A percentile compares a stretch with the other conserved stretches of the same genome.
Evolutionary conservation across 1,140 invertebrate species (phyloP).

Genomic region (Drosophila gunungcola): DNA sequence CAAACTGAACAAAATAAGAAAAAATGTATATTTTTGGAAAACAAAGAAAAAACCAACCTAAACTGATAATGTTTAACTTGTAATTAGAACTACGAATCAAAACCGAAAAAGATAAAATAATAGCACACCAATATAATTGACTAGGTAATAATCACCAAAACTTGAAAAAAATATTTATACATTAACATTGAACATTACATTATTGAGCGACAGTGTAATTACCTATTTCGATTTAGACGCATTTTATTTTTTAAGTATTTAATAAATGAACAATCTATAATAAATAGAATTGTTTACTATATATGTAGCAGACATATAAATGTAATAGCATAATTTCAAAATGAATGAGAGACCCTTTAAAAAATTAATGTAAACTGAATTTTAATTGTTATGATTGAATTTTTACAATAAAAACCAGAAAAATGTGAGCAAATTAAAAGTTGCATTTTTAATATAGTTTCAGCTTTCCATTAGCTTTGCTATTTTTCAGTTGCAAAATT

Average conservation of each 20-base stretch:
- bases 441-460: background rate
- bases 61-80: slow-evolving; percentile 31
- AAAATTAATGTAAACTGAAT: slow-evolving; percentile 39
- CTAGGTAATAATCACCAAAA: slow-evolving; percentile 56
- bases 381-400: slow-evolving; percentile 76
- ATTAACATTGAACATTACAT: slow-evolving; percentile 27
- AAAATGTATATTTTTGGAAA: slow-evolving; percentile 68
- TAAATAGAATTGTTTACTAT: slow-evolving; percentile 65
- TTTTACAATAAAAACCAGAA: slow-evolving; percentile 60
- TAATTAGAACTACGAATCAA: slow-evolving; percentile 41
- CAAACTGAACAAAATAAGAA: slow-evolving; percentile 30
- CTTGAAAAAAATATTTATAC: slow-evolving; percentile 24
- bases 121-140: slow-evolving; percentile 52
- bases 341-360: slow-evolving; percentile 28
- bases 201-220: slow-evolving; percentile 25
- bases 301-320: slow-evolving; percentile 53
- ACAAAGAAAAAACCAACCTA: slow-evolving; percentile 13
- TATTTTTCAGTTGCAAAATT: no score
- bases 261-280: slow-evolving; percentile 60
- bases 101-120: slow-evolving; percentile 7
- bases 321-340: slow-evolving; percentile 71
- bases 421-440: slow-evolving; percentile 21
- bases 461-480: no score
- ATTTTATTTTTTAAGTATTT: slow-evolving; percentile 81
- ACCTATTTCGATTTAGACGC: slow-evolving; percentile 73